These are phyloP conservation scores for Adelosebastes latens DNA, from an alignment of 2,797 vertebrate species.

Conservation along the genomic window DNA sequence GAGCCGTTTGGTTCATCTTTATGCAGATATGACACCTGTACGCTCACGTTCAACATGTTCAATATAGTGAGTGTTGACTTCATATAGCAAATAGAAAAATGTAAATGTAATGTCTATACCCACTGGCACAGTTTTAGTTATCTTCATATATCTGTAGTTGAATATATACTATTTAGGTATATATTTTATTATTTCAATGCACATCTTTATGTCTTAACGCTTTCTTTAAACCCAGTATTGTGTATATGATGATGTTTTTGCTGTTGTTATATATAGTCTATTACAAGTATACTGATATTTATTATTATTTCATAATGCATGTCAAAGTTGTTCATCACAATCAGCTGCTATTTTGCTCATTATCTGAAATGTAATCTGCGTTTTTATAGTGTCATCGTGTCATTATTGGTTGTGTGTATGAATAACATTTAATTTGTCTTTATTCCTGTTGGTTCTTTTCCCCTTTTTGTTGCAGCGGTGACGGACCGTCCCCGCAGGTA, in stretches of 20 bases:
- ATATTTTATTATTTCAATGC: not conserved
- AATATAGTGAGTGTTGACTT: not conserved
- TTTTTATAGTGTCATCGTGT: not conserved
- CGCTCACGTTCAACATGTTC: not conserved
- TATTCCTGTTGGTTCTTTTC: not conserved
- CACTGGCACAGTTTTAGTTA: not conserved
- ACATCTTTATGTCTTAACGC: not conserved
- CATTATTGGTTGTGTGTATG: not conserved
- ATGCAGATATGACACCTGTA: not conserved
- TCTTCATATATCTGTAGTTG: not conserved
- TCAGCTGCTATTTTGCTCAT: not conserved
- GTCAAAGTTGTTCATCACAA: not conserved
- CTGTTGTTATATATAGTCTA: not conserved
- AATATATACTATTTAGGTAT: not conserved
- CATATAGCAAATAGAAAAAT: not conserved
- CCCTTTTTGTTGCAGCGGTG: conserved; percentile 5
- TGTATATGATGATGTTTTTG: not conserved
- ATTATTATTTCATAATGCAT: not conserved
- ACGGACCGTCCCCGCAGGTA: conserved; percentile 7
- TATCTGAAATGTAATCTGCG: not conserved
- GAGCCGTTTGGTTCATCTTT: not conserved
- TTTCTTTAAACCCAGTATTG: not conserved
- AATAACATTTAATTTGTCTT: not conserved
- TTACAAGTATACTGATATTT: not conserved
- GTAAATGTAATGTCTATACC: not conserved